phyloP scores from a whole-genome alignment of 2,888 invertebrate genomes.

The Malthinus flaveolus region DNA sequence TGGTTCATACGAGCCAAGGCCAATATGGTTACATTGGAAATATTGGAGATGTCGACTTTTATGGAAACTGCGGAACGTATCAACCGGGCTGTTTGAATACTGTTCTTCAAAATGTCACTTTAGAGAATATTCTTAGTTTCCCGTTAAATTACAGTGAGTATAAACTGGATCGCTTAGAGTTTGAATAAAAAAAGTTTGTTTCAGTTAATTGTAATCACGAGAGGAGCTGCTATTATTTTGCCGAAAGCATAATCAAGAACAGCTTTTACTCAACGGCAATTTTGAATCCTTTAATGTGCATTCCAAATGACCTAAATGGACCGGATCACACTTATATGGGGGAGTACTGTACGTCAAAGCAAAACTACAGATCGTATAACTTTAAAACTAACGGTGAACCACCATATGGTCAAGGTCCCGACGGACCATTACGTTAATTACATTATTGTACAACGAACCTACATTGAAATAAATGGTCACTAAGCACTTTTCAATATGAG shows the following conservation, averaged over 20 bases:
- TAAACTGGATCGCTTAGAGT: not conserved
- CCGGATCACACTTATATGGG: not conserved
- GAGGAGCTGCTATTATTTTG: not conserved
- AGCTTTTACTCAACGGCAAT: not conserved
- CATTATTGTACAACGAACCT: too few relatives aligned
- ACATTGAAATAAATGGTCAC: too few relatives aligned
- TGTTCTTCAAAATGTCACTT: not conserved
- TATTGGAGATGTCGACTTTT: not conserved
- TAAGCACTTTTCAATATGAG: too few relatives aligned
- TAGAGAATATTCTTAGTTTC: not conserved
- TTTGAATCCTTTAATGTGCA: not conserved
- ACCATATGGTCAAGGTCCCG: not conserved
- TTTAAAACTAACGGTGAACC: not conserved
- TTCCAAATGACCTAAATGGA: not conserved
- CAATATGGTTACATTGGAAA: not conserved
- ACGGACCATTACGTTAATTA: too few relatives aligned
- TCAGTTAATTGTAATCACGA: not conserved
- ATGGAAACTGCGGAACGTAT: not conserved
- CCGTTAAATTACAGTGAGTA: not conserved
- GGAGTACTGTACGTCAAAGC: not conserved
- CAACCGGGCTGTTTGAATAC: not conserved
- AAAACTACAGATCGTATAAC: not conserved
- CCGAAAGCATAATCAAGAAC: not conserved
- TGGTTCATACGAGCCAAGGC: not conserved
- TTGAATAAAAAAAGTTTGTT: not conserved